Evolutionary conservation across 2,797 vertebrate species (phyloP).

Genomic region (Diceros bicornis): DNA sequence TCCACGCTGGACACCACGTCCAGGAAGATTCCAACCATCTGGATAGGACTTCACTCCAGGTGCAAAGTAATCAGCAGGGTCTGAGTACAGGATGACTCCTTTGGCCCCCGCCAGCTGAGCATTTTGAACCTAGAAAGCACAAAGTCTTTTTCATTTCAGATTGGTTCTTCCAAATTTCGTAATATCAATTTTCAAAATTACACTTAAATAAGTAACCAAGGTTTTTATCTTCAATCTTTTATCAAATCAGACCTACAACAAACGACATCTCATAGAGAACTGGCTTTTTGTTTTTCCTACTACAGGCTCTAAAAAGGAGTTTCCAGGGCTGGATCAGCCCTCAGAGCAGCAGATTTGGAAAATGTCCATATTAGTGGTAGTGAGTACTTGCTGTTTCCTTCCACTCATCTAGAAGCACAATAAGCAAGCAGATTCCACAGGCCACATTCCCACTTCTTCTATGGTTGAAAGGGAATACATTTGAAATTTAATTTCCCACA

Average conservation of each 20-base stretch:
- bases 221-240: not conserved
- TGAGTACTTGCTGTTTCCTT: not conserved
- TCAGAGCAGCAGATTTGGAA: not conserved
- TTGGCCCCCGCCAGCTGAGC: constrained; percentile 94
- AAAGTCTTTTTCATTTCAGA: constrained; percentile 34
- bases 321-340: not conserved
- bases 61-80: constrained; percentile 96
- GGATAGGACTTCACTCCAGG: constrained; percentile 93
- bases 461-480: not conserved
- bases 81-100: constrained; percentile 96
- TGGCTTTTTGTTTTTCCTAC: not conserved
- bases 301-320: not conserved
- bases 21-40: constrained; percentile 96
- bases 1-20: constrained; percentile 95
- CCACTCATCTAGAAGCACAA: not conserved
- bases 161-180: not conserved
- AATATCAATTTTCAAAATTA: not conserved
- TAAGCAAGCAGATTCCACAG: not conserved
- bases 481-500: constrained; percentile 5
- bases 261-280: not conserved
- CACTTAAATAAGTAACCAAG: not conserved
- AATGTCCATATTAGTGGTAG: not conserved
- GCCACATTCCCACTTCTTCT: not conserved
- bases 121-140: constrained; percentile 94
- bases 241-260: not conserved